Base-by-base conservation (phyloP, 2,113 vertebrate genomes). In the Climacteris rufus region DNA sequence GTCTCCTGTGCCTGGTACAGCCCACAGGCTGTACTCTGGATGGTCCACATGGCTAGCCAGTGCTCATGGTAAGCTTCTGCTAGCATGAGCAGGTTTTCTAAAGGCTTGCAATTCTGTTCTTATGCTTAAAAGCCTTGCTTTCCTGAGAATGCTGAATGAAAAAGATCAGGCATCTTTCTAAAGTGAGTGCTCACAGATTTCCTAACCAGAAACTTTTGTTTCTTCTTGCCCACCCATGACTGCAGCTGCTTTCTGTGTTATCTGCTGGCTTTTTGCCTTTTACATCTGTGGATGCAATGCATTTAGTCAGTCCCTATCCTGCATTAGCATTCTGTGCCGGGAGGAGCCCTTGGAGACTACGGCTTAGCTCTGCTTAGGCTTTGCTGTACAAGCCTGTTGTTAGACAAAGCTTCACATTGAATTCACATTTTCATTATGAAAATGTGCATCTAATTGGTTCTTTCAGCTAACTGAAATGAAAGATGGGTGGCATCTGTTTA, bases 341-440 rank as follows among this genome's bases (percentile, higher is more conserved):
- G 79, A 91, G 76, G 53, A 96, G 44, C 75, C 87, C 91, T 95
- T 2, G 1, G 94, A 94, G 90, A 83, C 82, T 13, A 0, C 21
- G 82, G 75, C 85, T 96, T 94, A 92, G 39, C 54, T 86, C 82
- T 87, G 64, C 91, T 95, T 96, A 81, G 68, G 82, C 75, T 95
- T 86, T 85, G 63, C 93, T 84, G 45, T 84, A 53, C 91, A 85
- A 88, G 78, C 82, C 42, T 80, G 66, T 86, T 92, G 93, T 88
- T 71, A 93, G 75, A 94, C 93, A 86, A 91, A 96, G 92, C 92
- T 83, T 90, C 14, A 24, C 40, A 16, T 1, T 50, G 75, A 88
- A 94, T 90, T 90, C 90, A 28, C 65, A 2, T 80, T 91, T 83
- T 80, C 87, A 83, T 93, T 83, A 91, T 56, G 72, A 88, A 83